A percentile compares a stretch with the other conserved stretches of the same genome.
phyloP scores from a whole-genome alignment of 2,113 vertebrate genomes.

The Arenaria interpres region DNA sequence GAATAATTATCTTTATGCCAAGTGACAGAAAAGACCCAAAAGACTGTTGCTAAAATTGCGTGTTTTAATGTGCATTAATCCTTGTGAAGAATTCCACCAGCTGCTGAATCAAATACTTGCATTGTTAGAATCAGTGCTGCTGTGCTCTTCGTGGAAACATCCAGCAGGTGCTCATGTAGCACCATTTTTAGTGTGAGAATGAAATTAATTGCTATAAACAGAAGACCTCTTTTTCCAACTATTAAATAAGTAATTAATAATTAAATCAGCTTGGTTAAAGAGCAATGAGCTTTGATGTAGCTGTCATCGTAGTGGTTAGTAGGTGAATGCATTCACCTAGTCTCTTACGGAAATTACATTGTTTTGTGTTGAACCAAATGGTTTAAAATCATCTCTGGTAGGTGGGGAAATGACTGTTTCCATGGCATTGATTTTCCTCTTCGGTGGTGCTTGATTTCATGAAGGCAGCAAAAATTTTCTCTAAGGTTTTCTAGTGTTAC shows the following conservation, averaged over 20 bases:
- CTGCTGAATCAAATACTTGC: neutral
- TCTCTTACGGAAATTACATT: neutral
- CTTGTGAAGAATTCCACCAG: accelerated
- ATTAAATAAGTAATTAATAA: neutral
- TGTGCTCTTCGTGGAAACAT: neutral
- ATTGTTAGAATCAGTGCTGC: neutral
- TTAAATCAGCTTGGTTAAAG: neutral
- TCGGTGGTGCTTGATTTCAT: neutral
- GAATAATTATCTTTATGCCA: neutral
- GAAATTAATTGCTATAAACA: neutral
- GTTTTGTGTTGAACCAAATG: neutral
- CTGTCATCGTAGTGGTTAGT: neutral
- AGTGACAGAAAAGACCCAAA: neutral
- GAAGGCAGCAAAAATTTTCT: neutral
- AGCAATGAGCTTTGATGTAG: neutral
- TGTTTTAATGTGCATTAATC: neutral
- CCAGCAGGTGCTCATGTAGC: neutral
- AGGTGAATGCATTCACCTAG: neutral
- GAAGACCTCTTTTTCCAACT: neutral
- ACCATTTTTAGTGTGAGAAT: neutral
- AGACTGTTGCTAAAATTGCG: neutral
- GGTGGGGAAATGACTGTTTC: neutral
- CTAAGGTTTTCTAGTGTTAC: neutral
- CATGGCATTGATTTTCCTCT: neutral
- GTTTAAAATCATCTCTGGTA: neutral